phyloP scores from a whole-genome alignment of 2,888 invertebrate genomes.

The Tiliacea citrago region DNA sequence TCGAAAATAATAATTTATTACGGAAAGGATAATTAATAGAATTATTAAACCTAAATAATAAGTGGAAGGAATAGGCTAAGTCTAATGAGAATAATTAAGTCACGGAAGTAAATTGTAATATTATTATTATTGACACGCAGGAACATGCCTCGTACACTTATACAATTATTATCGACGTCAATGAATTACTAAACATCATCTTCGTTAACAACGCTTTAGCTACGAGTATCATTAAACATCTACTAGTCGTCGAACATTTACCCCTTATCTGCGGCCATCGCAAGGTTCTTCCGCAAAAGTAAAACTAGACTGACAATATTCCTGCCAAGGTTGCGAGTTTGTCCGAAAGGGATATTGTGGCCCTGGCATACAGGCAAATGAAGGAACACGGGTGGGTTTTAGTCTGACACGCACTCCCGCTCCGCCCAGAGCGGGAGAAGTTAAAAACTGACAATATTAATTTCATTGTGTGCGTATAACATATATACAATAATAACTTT shows the following conservation, averaged over 20 bases:
- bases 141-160: background rate
- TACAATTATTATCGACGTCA: constrained; percentile 21
- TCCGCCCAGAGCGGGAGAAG: too few relatives aligned
- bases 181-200: constrained; percentile 8
- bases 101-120: constrained; percentile 19
- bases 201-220: constrained; percentile 1
- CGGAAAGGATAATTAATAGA: background rate
- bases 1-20: background rate
- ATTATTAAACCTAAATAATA: background rate
- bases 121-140: constrained; percentile 13
- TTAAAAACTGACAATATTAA: background rate
- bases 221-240: constrained; percentile 19
- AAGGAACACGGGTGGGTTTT: too few relatives aligned
- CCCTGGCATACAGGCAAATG: too few relatives aligned
- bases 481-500: too few relatives aligned
- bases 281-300: constrained; percentile 13
- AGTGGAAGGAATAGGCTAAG: background rate
- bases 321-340: too few relatives aligned
- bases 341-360: too few relatives aligned
- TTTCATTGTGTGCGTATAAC: background rate
- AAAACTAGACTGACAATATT: background rate
- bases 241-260: constrained; percentile 21
- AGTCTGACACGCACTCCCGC: too few relatives aligned
- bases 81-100: background rate
- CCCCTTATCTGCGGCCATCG: constrained; percentile 5